Base-by-base conservation (phyloP, 2,888 invertebrate species). In the Arge pagana region DNA sequence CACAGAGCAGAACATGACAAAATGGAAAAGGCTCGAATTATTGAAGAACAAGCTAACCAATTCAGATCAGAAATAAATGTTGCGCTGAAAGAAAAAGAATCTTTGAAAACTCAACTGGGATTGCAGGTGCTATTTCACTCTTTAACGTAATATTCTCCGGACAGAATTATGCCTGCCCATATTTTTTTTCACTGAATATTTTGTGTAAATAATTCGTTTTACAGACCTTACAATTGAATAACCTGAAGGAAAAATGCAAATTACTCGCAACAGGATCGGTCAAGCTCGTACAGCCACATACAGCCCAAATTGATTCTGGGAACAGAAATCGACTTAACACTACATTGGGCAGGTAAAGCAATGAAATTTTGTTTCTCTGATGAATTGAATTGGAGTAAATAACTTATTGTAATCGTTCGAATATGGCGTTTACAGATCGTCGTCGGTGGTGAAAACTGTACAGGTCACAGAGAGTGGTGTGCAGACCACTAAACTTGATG, bases 91-190 rank as follows among this genome's bases (percentile, higher is more conserved):
- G 68, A 71, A 50, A 72, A 73, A 24, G 66, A 70, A 18, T 54
- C 62, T n/a, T 52, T 74, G 11, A 64, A 68, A 49, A 72, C 72
- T 3, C 67, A 70, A 36, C 52, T 70, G 23, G 67, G 72, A 36
- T 58, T 72, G 33, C 65, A 72, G 64, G 73, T 72, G 39, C 15
- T 35, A 5, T 42, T 42, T n/a, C 15, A 40, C 26, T 24, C 24
- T 10, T 35, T 48, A 7, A 6, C 21, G 11, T 39, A 8, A 11
- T 10, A 19, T 39, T n/a, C 8, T n/a, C 13, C 8, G 39, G 24
- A 3, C 13, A 5, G 28, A 10, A 26, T 26, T 31, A 43, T 26
- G 13, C 39, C 39, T n/a, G 15, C 16, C 24, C 2, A 23, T 19
- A 10, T 33, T 13, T 8, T 6, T 35, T 36, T 48, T 6, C 1